Conservation (phyloP, 2,113 vertebrate species). For the Dissostichus mawsoni region DNA sequence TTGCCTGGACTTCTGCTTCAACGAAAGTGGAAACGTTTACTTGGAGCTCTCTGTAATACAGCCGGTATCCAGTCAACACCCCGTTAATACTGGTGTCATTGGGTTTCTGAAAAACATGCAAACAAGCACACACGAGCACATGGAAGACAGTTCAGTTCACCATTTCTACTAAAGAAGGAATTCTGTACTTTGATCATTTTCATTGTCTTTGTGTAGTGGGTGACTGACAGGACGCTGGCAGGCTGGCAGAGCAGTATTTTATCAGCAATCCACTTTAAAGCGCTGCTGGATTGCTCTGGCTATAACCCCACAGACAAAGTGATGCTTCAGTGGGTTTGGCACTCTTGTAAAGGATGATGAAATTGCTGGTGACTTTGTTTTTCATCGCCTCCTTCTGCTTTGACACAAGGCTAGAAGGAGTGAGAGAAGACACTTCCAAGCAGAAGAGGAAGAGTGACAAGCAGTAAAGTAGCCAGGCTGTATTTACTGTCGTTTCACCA, state of each 20-base stretch:
- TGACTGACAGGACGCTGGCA: slow-evolving; percentile 39
- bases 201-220: slow-evolving; percentile 19
- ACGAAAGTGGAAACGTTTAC: slow-evolving; percentile 72
- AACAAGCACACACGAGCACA: slow-evolving; percentile 16
- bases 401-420: slow-evolving; percentile 57
- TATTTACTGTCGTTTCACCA: slow-evolving; percentile 38
- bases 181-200: slow-evolving; percentile 21
- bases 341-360: slow-evolving; percentile 68
- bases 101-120: slow-evolving; percentile 84
- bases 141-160: neutral
- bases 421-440: slow-evolving; percentile 58
- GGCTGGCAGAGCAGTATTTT: slow-evolving; percentile 47
- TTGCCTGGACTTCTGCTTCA: slow-evolving; percentile 75
- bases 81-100: slow-evolving; percentile 89
- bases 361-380: slow-evolving; percentile 73
- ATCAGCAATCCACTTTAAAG: slow-evolving; percentile 65
- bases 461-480: slow-evolving; percentile 33
- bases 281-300: slow-evolving; percentile 45
- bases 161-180: neutral
- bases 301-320: slow-evolving; percentile 55
- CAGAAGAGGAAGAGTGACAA: slow-evolving; percentile 48
- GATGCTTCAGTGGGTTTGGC: slow-evolving; percentile 66
- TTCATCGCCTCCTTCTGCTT: slow-evolving; percentile 63
- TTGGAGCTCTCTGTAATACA: slow-evolving; percentile 94
- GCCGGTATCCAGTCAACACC: slow-evolving; percentile 90